Percentiles rank a stretch among this genome's conserved stretches.
Evolutionary conservation across 2,113 vertebrate species (phyloP).

Genomic region (Emydocephalus ijimae): DNA sequence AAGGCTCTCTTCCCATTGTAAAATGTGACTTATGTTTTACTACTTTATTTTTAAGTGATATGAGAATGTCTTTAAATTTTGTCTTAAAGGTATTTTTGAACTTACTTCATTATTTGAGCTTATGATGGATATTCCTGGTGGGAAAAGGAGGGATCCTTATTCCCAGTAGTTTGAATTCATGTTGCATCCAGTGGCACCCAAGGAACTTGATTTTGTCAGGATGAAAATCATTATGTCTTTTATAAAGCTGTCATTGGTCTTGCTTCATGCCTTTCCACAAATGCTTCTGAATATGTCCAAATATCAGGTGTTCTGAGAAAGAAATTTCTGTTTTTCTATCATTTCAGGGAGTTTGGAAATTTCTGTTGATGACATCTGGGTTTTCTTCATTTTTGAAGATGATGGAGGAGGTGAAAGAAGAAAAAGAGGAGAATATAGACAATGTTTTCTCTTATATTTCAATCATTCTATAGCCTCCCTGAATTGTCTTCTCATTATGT

Average conservation of each 20-base stretch:
- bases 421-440: background rate
- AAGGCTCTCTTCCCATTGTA: background rate
- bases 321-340: background rate
- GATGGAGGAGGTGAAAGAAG: background rate
- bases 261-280: background rate
- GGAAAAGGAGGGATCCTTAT: background rate
- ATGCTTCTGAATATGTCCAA: background rate
- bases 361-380: background rate
- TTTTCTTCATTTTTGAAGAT: background rate
- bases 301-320: background rate
- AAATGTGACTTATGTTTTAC: background rate
- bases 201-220: background rate
- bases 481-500: background rate
- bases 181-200: background rate
- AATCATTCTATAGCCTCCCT: background rate
- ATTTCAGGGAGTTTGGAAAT: background rate
- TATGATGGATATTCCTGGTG: background rate
- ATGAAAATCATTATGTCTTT: background rate
- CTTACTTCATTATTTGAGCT: background rate
- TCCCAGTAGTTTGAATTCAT: background rate
- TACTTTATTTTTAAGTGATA: background rate
- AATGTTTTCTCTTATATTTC: background rate
- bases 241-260: background rate
- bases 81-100: background rate
- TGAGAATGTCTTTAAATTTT: background rate